Evolutionary conservation across 2,888 invertebrate genomes (phyloP).

Genomic region (Cyclophora punctaria): DNA sequence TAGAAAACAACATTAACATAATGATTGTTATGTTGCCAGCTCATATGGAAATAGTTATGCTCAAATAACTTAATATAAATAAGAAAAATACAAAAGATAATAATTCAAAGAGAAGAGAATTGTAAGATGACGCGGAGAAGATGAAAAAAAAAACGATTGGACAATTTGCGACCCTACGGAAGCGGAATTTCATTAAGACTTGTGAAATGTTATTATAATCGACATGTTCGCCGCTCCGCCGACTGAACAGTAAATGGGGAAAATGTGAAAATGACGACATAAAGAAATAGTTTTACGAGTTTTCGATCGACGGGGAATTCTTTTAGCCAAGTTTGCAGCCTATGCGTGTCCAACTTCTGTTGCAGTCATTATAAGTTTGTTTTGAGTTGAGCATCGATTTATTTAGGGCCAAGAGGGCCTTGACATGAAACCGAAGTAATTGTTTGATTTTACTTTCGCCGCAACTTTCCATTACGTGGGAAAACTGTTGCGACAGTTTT

Average conservation of each 20-base stretch:
- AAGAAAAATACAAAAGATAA: too few relatives aligned
- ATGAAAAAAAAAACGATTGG: conserved; percentile 2
- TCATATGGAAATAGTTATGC: too few relatives aligned
- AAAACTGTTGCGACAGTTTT: conserved; percentile 1
- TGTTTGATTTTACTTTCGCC: conserved; percentile 18
- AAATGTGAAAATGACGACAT: not conserved
- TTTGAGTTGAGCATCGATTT: conserved; percentile 18
- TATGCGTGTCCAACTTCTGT: conserved; percentile 18
- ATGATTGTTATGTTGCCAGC: too few relatives aligned
- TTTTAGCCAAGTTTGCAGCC: conserved; percentile 6
- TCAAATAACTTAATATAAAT: too few relatives aligned
- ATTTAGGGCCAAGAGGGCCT: conserved; percentile 16
- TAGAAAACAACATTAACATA: too few relatives aligned
- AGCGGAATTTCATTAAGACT: conserved; percentile 10
- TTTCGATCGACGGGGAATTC: conserved; percentile 1
- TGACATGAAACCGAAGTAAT: conserved; percentile 14
- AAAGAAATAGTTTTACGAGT: conserved; percentile 1
- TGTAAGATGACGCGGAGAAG: conserved; percentile 6
- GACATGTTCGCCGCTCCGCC: not conserved
- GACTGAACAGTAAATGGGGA: conserved; percentile 1
- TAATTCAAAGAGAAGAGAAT: too few relatives aligned
- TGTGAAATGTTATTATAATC: not conserved
- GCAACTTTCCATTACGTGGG: conserved; percentile 8
- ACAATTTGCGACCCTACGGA: not conserved
- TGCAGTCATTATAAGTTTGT: conserved; percentile 26